Percentiles rank a stretch among this genome's conserved stretches.
These are phyloP conservation scores for Hecatera dysodea DNA, from an alignment of 2,888 invertebrate species.

Conservation along the genomic window DNA sequence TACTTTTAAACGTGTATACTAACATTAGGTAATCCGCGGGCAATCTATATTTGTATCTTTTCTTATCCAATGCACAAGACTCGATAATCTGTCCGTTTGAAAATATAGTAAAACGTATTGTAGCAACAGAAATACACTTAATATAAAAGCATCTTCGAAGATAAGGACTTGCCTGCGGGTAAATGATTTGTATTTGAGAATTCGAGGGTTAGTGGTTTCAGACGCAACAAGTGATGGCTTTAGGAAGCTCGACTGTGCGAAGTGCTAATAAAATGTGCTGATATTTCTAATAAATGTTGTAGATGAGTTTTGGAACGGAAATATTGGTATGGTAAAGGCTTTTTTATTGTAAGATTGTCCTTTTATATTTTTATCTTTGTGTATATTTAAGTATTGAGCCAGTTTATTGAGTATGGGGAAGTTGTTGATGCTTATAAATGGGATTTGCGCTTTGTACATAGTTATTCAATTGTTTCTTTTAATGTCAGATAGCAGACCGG, in stretches of 20 bases:
- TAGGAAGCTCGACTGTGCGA: neutral
- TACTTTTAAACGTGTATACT: too few species aligned
- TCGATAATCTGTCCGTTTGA: too few species aligned
- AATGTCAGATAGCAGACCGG: neutral
- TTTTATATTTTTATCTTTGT: too few species aligned
- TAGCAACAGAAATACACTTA: neutral
- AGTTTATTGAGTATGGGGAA: neutral
- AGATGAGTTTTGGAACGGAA: neutral
- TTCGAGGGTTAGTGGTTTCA: slow-evolving; percentile 1
- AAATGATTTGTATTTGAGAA: slow-evolving; percentile 27
- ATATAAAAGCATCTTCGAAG: neutral
- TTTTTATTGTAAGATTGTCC: too few species aligned
- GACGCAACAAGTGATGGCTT: slow-evolving; percentile 31
- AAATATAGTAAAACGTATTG: too few species aligned
- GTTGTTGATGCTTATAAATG: neutral
- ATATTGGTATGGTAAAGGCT: neutral
- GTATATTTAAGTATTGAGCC: too few species aligned
- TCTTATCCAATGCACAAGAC: too few species aligned
- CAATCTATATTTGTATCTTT: too few species aligned
- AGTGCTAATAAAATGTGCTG: slow-evolving; percentile 13
- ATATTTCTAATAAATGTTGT: neutral
- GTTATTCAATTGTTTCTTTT: neutral
- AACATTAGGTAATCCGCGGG: too few species aligned
- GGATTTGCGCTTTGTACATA: too few species aligned
- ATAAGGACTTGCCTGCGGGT: neutral